Evolutionary conservation across 2,113 vertebrate genomes (phyloP).

Genomic region (Cavia aperea): DNA sequence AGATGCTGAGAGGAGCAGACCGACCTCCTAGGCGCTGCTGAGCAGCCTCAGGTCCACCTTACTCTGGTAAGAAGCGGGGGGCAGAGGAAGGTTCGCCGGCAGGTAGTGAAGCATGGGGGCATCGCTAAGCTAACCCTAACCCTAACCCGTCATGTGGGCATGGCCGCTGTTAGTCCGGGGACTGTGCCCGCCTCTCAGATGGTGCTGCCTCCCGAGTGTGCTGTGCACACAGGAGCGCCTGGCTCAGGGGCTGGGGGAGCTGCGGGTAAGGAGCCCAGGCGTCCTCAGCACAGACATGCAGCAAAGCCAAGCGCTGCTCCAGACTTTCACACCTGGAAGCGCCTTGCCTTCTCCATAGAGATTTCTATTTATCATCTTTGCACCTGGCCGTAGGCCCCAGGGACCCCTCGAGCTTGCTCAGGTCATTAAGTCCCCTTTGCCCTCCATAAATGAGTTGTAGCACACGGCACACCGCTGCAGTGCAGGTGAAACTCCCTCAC

Average conservation of each 20-base stretch:
- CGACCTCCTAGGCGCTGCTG: fast-evolving
- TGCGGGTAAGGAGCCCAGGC: fast-evolving
- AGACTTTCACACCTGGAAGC: fast-evolving
- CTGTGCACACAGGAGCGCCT: fast-evolving
- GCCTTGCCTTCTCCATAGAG: fast-evolving
- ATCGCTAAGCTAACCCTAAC: no score
- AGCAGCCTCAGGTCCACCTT: neutral
- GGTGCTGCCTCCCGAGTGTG: neutral
- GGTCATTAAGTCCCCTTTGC: fast-evolving
- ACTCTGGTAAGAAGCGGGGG: no score
- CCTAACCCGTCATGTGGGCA: no score
- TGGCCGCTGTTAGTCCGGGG: fast-evolving
- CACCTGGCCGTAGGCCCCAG: fast-evolving
- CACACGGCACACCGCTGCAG: fast-evolving
- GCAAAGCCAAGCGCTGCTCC: fast-evolving
- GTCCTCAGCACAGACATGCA: fast-evolving
- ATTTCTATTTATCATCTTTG: neutral
- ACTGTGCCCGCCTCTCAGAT: fast-evolving
- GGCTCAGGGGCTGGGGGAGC: fast-evolving
- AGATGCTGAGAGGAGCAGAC: fast-evolving
- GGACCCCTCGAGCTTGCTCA: neutral
- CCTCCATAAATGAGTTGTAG: no score
- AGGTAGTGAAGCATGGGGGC: neutral
- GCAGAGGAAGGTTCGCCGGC: neutral
- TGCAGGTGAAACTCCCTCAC: neutral